Evolutionary conservation across 2,888 invertebrate species (phyloP).

Genomic region (Mylabris sibirica): DNA sequence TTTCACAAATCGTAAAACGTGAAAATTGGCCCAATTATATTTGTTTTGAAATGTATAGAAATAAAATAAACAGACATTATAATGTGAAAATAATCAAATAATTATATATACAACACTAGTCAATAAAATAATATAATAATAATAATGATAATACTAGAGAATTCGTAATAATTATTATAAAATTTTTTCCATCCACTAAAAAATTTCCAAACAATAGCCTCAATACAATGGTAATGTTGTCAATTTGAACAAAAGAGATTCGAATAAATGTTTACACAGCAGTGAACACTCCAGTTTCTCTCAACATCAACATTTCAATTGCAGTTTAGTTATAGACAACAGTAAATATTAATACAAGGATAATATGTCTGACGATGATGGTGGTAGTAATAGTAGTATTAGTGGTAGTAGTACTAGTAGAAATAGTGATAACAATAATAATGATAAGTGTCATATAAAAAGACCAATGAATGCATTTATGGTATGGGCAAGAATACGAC

Average conservation of each 20-base stretch:
- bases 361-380: conserved; percentile 38
- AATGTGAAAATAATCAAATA: conserved; percentile 35
- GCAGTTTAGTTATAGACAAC: conserved; percentile 30
- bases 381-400: conserved; percentile 21
- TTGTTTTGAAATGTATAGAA: conserved; percentile 11
- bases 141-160: neutral
- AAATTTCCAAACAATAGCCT: conserved; percentile 46
- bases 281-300: conserved; percentile 49
- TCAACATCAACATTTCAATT: conserved; percentile 48
- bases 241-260: conserved; percentile 55
- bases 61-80: conserved; percentile 5
- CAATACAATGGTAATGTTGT: conserved; percentile 55
- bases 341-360: conserved; percentile 10
- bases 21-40: conserved; percentile 33
- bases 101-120: conserved; percentile 19
- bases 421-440: conserved; percentile 17
- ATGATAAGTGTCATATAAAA: conserved; percentile 77
- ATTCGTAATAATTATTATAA: neutral
- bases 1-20: conserved; percentile 26
- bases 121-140: neutral
- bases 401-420: conserved; percentile 16
- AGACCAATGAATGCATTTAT: conserved; percentile 95
- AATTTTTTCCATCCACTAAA: neutral
- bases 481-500: conserved; percentile 81
- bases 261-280: conserved; percentile 60